phyloP scores from a whole-genome alignment of 2,888 invertebrate species.

The Ferrisia virgata region DNA sequence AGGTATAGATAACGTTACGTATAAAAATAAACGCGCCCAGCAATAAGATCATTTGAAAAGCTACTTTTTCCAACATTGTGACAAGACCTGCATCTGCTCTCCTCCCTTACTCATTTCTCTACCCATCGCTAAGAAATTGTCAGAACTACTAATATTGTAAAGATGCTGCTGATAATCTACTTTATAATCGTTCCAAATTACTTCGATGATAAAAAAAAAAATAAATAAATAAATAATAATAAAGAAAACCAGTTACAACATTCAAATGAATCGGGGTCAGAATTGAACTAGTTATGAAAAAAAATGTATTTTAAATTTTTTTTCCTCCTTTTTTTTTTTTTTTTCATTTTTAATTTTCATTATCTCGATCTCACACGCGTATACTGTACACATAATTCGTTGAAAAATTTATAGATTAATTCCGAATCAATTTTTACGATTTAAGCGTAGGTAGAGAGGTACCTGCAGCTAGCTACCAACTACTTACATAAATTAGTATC shows the following conservation, averaged over 20 bases:
- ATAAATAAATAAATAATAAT: no score
- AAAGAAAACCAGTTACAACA: slow-evolving; percentile 15
- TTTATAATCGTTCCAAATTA: slow-evolving; percentile 30
- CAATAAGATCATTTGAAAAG: background rate
- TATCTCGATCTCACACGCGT: background rate
- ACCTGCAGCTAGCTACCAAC: no score
- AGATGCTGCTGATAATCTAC: slow-evolving; percentile 8
- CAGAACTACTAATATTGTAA: slow-evolving; percentile 27
- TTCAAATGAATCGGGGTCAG: background rate
- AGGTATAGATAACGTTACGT: background rate
- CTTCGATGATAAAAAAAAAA: background rate
- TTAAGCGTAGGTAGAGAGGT: no score
- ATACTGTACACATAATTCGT: no score
- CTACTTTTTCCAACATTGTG: slow-evolving; percentile 9
- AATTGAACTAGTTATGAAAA: slow-evolving; percentile 25
- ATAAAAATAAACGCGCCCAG: background rate
- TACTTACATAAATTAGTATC: slow-evolving; percentile 6
- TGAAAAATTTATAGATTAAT: background rate
- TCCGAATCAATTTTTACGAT: slow-evolving; percentile 3
- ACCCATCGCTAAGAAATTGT: slow-evolving; percentile 18
- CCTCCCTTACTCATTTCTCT: background rate
- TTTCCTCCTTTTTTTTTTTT: background rate
- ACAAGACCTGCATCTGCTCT: background rate
- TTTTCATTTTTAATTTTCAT: background rate
- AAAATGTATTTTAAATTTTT: background rate